phyloP scores from a whole-genome alignment of 2,888 invertebrate species.

The Hydropsyche betteni region DNA sequence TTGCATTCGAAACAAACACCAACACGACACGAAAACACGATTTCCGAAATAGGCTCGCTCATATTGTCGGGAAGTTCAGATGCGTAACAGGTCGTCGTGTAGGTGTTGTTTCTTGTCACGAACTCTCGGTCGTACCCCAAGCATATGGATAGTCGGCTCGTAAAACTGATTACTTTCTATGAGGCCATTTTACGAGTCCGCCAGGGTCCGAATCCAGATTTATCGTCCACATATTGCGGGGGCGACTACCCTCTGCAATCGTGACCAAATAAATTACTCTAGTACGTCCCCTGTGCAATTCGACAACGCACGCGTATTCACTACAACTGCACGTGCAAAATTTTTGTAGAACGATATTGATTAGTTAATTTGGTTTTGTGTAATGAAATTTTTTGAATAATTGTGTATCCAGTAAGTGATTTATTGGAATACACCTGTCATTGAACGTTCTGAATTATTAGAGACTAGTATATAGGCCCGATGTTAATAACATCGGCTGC shows the following conservation, averaged over 20 bases:
- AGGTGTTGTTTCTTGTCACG: neutral
- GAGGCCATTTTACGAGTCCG: constrained; percentile 44
- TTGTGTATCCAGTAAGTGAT: too few relatives aligned
- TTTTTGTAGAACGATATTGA: too few relatives aligned
- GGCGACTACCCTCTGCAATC: constrained; percentile 31
- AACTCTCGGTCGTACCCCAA: neutral
- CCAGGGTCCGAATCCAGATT: constrained; percentile 43
- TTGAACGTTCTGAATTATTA: too few relatives aligned
- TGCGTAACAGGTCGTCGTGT: constrained; percentile 13
- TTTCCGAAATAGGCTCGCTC: too few relatives aligned
- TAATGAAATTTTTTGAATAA: too few relatives aligned
- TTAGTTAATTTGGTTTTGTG: too few relatives aligned
- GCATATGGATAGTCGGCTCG: constrained; percentile 39
- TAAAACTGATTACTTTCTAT: constrained; percentile 47
- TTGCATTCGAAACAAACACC: too few relatives aligned
- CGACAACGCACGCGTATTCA: constrained; percentile 9
- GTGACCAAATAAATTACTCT: constrained; percentile 34
- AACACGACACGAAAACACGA: too few relatives aligned
- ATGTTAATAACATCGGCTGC: too few relatives aligned
- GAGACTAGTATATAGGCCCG: too few relatives aligned
- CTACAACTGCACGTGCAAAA: neutral
- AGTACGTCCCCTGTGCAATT: constrained; percentile 13
- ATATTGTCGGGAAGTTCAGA: too few relatives aligned
- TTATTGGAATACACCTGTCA: too few relatives aligned
- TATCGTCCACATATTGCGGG: constrained; percentile 40